Base-by-base conservation (phyloP, 2,888 invertebrate genomes). In the Chelonus formosanus region DNA sequence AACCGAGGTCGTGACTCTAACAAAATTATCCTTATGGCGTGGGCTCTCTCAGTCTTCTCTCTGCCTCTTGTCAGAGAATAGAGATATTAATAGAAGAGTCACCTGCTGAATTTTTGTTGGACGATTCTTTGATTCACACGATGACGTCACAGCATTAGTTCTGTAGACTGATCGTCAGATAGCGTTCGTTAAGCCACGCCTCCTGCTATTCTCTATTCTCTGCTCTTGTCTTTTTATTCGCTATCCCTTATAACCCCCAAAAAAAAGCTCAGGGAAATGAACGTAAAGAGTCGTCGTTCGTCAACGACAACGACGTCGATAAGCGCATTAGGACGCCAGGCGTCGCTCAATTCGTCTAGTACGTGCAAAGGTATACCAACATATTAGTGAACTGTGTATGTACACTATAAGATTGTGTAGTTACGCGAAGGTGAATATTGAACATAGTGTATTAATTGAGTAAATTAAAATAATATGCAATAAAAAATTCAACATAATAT, bases 311-410 rank as follows among this genome's bases (percentile, higher is more conserved):
- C 20, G 20, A 20, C 20, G 20, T 20, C 20, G 58, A 47, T 47
- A n/a, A 54, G 36, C 61, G 60, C 2, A 20, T 56, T 56, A 44
- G 20, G 56, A 50, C 65, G 65, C 65, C 61, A 65, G 65, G 44
- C 65, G 65, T 65, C 65, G 61, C 65, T 61, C 3, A 20, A 8
- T 31, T 65, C 65, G 65, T 61, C n/a, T 7, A 34, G 44, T 53
- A 5, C 47, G 45, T 32, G 53, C 43, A 32, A 47, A 35, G 44
- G n/a, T n/a, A n/a, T 52, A n/a, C 48, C 58, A 45, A 44, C 57
- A 45, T 32, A 48, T 57, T 6, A 60, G 60, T 60, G 60, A 43
- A 5, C 45, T 50, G 53, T 50, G 53, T 52, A 45, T 53, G 53
- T 20, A 20, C 20, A 2, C n/a, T 20, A 20, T 53, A 52, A 5